These are phyloP conservation scores for Leptoclinus maculatus DNA, from an alignment of 2,797 vertebrate genomes.

Conservation along the genomic window DNA sequence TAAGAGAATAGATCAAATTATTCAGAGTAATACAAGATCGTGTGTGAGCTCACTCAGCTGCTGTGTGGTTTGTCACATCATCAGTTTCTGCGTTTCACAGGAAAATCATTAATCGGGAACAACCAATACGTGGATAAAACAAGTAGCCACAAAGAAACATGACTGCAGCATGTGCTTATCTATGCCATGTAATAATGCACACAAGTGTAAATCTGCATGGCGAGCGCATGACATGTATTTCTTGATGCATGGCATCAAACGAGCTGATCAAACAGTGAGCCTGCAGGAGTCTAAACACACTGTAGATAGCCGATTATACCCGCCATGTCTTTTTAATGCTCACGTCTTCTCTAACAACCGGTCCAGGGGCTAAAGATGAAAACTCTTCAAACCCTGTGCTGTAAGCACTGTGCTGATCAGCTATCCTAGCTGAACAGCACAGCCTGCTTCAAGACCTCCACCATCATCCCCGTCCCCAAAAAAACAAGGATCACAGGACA, in stretches of 20 bases:
- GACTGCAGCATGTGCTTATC: not conserved
- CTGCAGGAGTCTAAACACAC: not conserved
- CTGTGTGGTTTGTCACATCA: conserved; percentile 41
- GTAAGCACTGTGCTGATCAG: not conserved
- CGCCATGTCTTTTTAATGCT: conserved; percentile 12
- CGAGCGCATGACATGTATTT: not conserved
- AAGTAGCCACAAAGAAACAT: conserved; percentile 21
- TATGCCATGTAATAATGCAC: not conserved
- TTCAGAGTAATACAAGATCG: conserved; percentile 28
- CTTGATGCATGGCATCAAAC: too few species aligned
- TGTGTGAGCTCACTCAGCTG: conserved; percentile 44
- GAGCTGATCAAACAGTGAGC: conserved; percentile 10
- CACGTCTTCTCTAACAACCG: conserved; percentile 11
- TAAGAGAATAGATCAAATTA: conserved; percentile 48
- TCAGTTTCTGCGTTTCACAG: conserved; percentile 21
- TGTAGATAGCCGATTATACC: conserved; percentile 24
- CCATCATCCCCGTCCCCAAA: too few species aligned
- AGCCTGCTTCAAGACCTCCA: too few species aligned
- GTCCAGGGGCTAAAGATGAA: conserved; percentile 9
- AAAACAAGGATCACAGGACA: too few species aligned
- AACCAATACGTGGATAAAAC: conserved; percentile 19
- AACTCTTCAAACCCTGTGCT: conserved; percentile 5
- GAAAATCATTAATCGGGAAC: conserved; percentile 24
- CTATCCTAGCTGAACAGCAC: too few species aligned
- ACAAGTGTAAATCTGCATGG: not conserved